These are phyloP conservation scores for Holocentrus rufus DNA, from an alignment of 2,797 vertebrate genomes.

Conservation along the genomic window DNA sequence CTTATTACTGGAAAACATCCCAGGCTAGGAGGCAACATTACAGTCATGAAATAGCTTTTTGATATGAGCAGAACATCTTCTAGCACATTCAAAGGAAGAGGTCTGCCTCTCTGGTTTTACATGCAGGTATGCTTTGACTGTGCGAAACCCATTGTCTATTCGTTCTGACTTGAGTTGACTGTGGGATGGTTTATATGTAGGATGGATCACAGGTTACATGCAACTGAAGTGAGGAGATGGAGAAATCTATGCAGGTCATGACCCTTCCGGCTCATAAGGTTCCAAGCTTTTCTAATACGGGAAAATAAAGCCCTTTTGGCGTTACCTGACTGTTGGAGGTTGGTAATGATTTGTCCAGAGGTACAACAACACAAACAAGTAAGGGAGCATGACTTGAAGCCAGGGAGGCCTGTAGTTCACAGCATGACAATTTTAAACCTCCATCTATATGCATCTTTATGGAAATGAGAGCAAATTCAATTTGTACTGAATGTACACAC, in stretches of 20 bases:
- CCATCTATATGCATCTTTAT: conserved; percentile 38
- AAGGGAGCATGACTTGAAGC: conserved; percentile 21
- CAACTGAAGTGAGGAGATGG: conserved; percentile 19
- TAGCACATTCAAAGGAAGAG: background rate
- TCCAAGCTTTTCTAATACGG: conserved; percentile 31
- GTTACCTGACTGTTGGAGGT: background rate
- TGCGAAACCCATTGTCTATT: background rate
- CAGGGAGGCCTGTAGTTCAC: conserved; percentile 13
- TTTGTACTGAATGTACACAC: conserved; percentile 46
- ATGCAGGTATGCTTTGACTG: no score
- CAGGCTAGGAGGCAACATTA: no score
- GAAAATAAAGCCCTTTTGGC: conserved; percentile 43
- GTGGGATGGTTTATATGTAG: background rate
- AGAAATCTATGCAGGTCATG: conserved; percentile 50
- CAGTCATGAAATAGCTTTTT: no score
- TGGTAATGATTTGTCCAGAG: conserved; percentile 42
- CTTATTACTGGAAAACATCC: no score
- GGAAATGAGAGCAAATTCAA: conserved; percentile 56
- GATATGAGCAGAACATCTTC: no score
- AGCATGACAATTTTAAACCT: conserved; percentile 37
- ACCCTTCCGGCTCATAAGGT: conserved; percentile 52
- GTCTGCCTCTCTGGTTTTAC: no score
- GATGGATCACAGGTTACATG: conserved; percentile 29
- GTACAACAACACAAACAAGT: conserved; percentile 53
- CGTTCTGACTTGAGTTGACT: background rate